Percentiles rank a stretch among this genome's conserved stretches.
These are phyloP conservation scores for Alviniconcha strummeri DNA, from an alignment of 2,888 invertebrate species.

Conservation along the genomic window DNA sequence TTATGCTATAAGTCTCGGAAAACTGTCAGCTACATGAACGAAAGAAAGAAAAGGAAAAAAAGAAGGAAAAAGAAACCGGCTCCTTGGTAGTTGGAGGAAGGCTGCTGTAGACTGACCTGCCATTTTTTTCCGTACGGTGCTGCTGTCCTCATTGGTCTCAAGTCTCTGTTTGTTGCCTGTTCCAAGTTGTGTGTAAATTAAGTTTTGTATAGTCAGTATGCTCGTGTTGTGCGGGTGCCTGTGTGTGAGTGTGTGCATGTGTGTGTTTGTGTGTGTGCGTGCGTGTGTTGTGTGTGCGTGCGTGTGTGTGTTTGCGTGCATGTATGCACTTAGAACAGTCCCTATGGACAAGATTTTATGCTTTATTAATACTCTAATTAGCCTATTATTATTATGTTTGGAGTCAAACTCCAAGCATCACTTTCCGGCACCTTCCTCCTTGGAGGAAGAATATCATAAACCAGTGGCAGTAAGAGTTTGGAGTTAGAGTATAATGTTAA, in stretches of 20 bases:
- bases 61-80: neutral
- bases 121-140: neutral
- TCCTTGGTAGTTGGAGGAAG: neutral
- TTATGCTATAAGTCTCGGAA: neutral
- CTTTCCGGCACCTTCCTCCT: too few relatives aligned
- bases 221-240: neutral
- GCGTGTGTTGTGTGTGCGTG: slow-evolving; percentile 14
- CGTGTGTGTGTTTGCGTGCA: neutral
- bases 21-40: too few relatives aligned
- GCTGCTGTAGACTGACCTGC: neutral
- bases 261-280: neutral
- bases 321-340: neutral
- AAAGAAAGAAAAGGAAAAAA: neutral
- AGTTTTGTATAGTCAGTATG: neutral
- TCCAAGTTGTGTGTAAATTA: neutral
- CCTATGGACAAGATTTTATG: too few relatives aligned
- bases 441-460: too few relatives aligned
- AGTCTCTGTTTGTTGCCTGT: neutral
- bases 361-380: too few relatives aligned
- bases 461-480: too few relatives aligned
- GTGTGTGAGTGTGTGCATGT: neutral
- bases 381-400: too few relatives aligned
- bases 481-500: too few relatives aligned
- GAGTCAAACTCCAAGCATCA: too few relatives aligned
- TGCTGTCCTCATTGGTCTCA: neutral